phyloP scores from a whole-genome alignment of 2,888 invertebrate species.

The Eupelmus urozonus region DNA sequence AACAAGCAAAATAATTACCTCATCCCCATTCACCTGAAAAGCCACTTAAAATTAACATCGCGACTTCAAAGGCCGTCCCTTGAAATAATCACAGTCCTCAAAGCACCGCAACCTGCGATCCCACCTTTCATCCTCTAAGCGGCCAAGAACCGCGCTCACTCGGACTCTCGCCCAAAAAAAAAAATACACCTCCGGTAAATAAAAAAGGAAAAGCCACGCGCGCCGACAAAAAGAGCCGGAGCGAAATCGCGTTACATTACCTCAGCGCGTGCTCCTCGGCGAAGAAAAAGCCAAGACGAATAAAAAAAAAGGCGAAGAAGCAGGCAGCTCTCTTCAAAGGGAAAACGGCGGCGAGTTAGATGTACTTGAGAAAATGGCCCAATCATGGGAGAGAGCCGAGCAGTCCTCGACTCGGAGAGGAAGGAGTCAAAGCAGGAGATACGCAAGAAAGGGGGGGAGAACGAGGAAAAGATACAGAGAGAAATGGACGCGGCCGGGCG shows the following conservation, averaged over 20 bases:
- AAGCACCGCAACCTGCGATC: too few relatives aligned
- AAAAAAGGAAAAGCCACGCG: constrained; percentile 12
- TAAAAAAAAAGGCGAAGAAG: neutral
- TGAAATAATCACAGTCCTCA: too few relatives aligned
- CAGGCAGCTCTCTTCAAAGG: constrained; percentile 18
- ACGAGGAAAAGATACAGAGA: constrained; percentile 12
- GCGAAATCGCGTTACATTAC: constrained; percentile 27
- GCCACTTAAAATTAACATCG: too few relatives aligned
- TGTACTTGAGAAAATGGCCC: constrained; percentile 49
- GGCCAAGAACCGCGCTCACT: too few relatives aligned
- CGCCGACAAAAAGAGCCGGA: neutral
- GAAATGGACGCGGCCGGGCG: neutral
- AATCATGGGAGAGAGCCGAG: constrained; percentile 29
- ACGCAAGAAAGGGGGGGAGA: neutral
- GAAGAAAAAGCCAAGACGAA: neutral
- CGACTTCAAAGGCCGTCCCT: too few relatives aligned
- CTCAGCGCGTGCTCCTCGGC: neutral
- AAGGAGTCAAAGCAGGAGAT: neutral
- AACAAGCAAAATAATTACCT: too few relatives aligned
- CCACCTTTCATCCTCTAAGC: too few relatives aligned
- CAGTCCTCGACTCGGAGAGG: too few relatives aligned
- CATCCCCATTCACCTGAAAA: too few relatives aligned
- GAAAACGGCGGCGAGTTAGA: constrained; percentile 33
- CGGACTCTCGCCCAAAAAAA: too few relatives aligned
- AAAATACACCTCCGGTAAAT: neutral